Evolutionary conservation across 2,888 invertebrate genomes (phyloP).

Genomic region (Dorcus hopei): DNA sequence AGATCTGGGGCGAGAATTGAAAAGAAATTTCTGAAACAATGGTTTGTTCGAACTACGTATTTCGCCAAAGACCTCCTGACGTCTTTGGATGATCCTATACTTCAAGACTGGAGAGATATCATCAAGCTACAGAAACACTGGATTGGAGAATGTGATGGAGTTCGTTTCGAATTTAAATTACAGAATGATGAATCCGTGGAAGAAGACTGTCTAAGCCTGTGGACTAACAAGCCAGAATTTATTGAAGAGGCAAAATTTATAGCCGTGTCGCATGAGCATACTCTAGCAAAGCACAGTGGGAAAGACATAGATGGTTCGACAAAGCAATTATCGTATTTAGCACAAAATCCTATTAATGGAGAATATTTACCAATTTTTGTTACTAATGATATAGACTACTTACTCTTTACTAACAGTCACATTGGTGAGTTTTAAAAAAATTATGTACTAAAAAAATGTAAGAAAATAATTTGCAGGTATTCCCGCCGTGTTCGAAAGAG

Average conservation of each 20-base stretch:
- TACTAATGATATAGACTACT: conserved; percentile 60
- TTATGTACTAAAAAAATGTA: neutral
- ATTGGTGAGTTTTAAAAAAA: conserved; percentile 48
- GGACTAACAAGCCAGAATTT: conserved; percentile 74
- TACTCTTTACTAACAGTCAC: conserved; percentile 64
- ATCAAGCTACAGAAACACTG: conserved; percentile 82
- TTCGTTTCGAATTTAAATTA: conserved; percentile 62
- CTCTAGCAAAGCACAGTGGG: conserved; percentile 48
- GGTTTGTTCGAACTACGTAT: conserved; percentile 90
- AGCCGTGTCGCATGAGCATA: conserved; percentile 58
- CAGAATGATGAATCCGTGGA: conserved; percentile 31
- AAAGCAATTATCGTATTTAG: conserved; percentile 47
- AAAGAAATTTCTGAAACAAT: conserved; percentile 83
- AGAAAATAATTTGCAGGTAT: conserved; percentile 56
- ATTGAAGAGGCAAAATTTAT: conserved; percentile 69
- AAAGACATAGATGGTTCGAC: conserved; percentile 30
- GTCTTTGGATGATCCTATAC: conserved; percentile 64
- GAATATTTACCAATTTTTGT: conserved; percentile 64
- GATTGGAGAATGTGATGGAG: conserved; percentile 85
- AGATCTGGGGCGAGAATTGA: conserved; percentile 94
- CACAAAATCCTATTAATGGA: conserved; percentile 70
- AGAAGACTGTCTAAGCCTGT: conserved; percentile 55
- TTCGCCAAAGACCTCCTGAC: conserved; percentile 71
- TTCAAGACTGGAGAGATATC: conserved; percentile 81
- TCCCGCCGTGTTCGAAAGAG: conserved; percentile 59